Evolutionary conservation across 1,140 invertebrate species (phyloP).

Genomic region (Chrysoperla carnea): DNA sequence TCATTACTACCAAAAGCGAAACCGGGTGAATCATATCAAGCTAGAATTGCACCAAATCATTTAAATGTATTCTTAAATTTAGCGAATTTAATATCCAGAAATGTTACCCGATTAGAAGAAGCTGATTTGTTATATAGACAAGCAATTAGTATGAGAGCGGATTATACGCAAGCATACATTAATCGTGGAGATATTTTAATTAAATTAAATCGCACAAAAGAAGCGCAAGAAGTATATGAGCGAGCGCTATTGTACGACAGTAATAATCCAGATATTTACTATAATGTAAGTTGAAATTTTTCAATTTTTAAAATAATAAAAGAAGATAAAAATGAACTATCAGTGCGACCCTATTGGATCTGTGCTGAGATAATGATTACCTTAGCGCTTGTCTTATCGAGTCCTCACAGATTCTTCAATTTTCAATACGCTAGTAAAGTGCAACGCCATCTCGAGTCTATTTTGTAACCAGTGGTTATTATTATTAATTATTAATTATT

Average conservation of each 20-base stretch:
- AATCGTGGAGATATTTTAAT: conserved; percentile 92
- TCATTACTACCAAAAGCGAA: conserved; percentile 76
- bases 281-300: conserved; percentile 55
- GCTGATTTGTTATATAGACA: conserved; percentile 85
- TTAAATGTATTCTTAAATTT: conserved; percentile 91
- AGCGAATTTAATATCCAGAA: conserved; percentile 87
- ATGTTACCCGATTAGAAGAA: conserved; percentile 78
- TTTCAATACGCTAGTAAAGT: too few species aligned
- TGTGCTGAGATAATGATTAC: too few species aligned
- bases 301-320: not conserved
- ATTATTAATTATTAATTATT: too few species aligned
- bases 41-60: conserved; percentile 89
- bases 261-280: conserved; percentile 93
- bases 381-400: too few species aligned
- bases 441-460: too few species aligned
- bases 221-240: conserved; percentile 90
- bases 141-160: conserved; percentile 91
- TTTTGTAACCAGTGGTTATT: too few species aligned
- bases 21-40: conserved; percentile 85
- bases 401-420: too few species aligned
- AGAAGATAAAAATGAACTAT: not conserved
- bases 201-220: conserved; percentile 85
- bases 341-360: not conserved
- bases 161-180: conserved; percentile 95
- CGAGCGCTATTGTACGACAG: conserved; percentile 82